A percentile compares a stretch with the other conserved stretches of the same genome.
These are phyloP conservation scores for Eueides isabella DNA, from an alignment of 1,140 invertebrate species.

Conservation along the genomic window DNA sequence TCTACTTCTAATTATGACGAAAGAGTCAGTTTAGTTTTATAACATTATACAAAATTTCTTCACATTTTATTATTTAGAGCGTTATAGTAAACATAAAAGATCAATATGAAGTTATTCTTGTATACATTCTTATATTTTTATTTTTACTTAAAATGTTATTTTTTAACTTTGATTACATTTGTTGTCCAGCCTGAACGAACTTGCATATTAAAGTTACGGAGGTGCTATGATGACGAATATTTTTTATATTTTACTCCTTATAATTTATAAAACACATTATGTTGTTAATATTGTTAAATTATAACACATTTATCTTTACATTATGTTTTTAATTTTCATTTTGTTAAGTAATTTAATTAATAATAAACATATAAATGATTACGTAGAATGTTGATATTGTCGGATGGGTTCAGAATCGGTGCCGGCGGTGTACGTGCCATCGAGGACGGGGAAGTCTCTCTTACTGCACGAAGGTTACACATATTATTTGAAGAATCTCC, in stretches of 20 bases:
- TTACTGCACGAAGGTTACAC: constrained; percentile 76
- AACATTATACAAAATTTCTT: background rate
- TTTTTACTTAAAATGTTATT: background rate
- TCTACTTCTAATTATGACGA: background rate
- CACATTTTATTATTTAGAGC: background rate
- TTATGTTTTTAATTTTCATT: constrained; percentile 1
- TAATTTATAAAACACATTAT: too few relatives aligned
- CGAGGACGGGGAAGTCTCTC: constrained; percentile 75
- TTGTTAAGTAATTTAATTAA: background rate
- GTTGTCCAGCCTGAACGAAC: too few relatives aligned
- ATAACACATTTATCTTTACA: background rate
- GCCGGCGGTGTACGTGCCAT: constrained; percentile 76
- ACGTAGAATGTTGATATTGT: constrained; percentile 53
- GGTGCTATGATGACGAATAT: too few relatives aligned
- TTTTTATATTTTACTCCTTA: too few relatives aligned
- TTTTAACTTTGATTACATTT: too few relatives aligned
- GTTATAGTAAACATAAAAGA: background rate
- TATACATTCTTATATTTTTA: background rate
- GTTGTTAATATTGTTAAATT: background rate
- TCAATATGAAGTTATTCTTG: background rate
- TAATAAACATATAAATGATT: constrained; percentile 19
- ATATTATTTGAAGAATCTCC: constrained; percentile 76
- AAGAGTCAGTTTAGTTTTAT: background rate
- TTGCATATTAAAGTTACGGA: too few relatives aligned
- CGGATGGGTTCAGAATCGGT: constrained; percentile 66